Conservation (phyloP, 1,140 invertebrate species). For the Anastrepha obliqua region DNA sequence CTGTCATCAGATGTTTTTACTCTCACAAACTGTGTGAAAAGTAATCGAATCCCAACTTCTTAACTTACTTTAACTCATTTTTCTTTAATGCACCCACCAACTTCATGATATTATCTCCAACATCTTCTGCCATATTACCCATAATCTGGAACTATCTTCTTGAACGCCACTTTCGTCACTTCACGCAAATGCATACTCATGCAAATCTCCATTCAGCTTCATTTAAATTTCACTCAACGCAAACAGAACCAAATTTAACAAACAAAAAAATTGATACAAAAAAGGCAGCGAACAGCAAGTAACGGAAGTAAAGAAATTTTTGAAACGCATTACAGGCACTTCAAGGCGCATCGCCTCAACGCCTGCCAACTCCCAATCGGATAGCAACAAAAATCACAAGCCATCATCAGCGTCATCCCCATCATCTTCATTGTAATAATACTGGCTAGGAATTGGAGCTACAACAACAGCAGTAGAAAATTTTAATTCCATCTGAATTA, state of each 20-base stretch:
- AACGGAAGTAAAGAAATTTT: slow-evolving; percentile 23
- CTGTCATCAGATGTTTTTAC: too few relatives aligned
- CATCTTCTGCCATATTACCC: slow-evolving; percentile 29
- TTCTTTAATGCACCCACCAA: neutral
- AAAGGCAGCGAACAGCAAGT: neutral
- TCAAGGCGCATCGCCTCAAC: slow-evolving; percentile 30
- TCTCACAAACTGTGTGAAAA: too few relatives aligned
- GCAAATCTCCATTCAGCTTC: slow-evolving; percentile 32
- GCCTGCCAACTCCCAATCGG: slow-evolving; percentile 26
- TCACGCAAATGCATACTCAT: neutral
- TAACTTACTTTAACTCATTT: neutral
- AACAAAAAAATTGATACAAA: slow-evolving; percentile 2
- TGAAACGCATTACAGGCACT: slow-evolving; percentile 42
- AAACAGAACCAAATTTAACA: slow-evolving; percentile 47
- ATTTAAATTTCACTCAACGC: slow-evolving; percentile 41
- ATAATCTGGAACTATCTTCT: slow-evolving; percentile 34
- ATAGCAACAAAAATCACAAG: neutral
- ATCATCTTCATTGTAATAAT: slow-evolving; percentile 19
- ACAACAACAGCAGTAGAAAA: neutral
- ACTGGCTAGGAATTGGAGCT: neutral
- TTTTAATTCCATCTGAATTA: slow-evolving; percentile 73
- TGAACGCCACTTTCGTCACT: slow-evolving; percentile 34
- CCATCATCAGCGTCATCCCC: neutral
- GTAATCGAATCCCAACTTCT: too few relatives aligned
- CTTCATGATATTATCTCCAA: neutral